Base-by-base conservation (phyloP, 2,797 vertebrate genomes). In the Leptoclinus maculatus region DNA sequence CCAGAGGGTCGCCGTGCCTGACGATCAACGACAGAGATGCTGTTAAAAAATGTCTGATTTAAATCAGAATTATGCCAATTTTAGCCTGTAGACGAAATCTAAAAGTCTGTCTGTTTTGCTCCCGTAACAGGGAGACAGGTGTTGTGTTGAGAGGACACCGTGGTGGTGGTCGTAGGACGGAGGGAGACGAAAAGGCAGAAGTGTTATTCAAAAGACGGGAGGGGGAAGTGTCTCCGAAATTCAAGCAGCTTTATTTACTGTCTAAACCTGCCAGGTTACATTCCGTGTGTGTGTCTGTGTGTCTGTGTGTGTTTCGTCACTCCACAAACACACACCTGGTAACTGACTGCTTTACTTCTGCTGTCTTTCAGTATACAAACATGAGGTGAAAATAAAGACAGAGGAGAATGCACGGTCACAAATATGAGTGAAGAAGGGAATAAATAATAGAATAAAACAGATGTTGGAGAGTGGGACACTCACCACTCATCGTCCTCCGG, bases 401-500 rank as follows among this genome's bases (percentile, higher is more conserved):
- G 25, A 73, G 2, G 38, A 47, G 11, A 57, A 32, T 2, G 3
- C 27, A 25, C 0, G 63, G 12, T 47, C 7, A 66, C 1, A 27
- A 25, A 34, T 7, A 7, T 2, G 27, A 17, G 0, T 29, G 6
- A 34, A 54, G 6, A 7, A 49, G 45, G 25, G 32, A 43, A 7
- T 4, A 27, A 13, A 32, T 13, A n/a, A 27, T 2, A 25, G 7
- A 21, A n/a, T 7, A 36, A 6, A 39, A 5, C 2, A 29, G 7
- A 51, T 62, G 38, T 57, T 8, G 16, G 9, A 34, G 51, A 36
- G 8, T n/a, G 7, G 43, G 16, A 39, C 64, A 92, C 96, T 92
- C 89, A 99, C 98, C 97, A 98, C 77, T 92, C 92, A 23, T 95
- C 92, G n/a, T 91, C 93, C 47, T 93, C 90, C 0, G 91, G 86